Percentiles rank a stretch among this genome's conserved stretches.
Evolutionary conservation across 2,888 invertebrate species (phyloP).

Genomic region (Elgonia sp.): DNA sequence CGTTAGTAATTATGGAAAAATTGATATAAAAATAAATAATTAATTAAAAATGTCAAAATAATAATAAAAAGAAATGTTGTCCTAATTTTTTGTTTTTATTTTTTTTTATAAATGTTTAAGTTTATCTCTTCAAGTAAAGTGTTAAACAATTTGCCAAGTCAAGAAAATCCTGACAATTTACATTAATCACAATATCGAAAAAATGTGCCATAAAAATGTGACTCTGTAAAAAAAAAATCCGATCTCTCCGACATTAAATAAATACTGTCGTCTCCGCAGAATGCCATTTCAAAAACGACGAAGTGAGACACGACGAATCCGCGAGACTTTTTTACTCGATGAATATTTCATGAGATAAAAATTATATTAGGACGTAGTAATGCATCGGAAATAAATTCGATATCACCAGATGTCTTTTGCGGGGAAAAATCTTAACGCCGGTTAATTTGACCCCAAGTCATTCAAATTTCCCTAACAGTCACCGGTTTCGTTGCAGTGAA

Average conservation of each 20-base stretch:
- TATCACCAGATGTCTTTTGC: too few species aligned
- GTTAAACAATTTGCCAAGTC: too few species aligned
- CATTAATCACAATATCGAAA: not conserved
- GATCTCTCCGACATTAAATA: slow-evolving; percentile 30
- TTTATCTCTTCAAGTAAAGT: too few species aligned
- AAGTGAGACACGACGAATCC: slow-evolving; percentile 41
- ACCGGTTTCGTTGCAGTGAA: not conserved
- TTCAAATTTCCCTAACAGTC: not conserved
- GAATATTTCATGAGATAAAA: slow-evolving; percentile 34
- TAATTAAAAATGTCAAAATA: too few species aligned
- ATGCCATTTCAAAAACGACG: slow-evolving; percentile 33
- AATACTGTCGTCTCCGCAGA: slow-evolving; percentile 31
- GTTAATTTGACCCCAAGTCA: not conserved
- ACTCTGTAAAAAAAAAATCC: not conserved
- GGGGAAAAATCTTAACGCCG: not conserved
- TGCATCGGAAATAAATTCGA: slow-evolving; percentile 39
- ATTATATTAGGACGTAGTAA: slow-evolving; percentile 15
- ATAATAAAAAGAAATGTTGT: too few species aligned
- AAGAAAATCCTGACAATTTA: too few species aligned
- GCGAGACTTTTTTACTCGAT: slow-evolving; percentile 31
- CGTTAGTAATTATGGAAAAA: too few species aligned
- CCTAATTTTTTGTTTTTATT: not conserved
- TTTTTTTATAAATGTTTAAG: too few species aligned
- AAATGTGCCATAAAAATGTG: not conserved
- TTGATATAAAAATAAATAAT: too few species aligned